Evolutionary conservation across 2,797 vertebrate species (phyloP).

Genomic region (Pygocentrus nattereri): DNA sequence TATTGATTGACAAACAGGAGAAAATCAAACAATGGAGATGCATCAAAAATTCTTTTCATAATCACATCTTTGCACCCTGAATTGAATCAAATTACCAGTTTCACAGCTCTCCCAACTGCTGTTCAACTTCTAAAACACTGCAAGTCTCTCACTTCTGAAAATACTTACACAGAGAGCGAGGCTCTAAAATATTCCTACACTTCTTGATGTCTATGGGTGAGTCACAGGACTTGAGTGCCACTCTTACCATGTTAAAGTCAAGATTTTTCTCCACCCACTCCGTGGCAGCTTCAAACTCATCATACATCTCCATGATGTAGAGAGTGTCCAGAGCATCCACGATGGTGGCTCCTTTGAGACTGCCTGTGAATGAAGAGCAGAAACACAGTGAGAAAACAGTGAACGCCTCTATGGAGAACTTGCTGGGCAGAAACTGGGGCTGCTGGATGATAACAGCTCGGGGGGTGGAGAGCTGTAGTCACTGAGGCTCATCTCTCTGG

Average conservation of each 20-base stretch:
- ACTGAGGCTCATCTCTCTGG: not conserved
- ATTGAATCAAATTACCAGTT: no score
- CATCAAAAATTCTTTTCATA: no score
- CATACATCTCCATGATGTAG: conserved; percentile 96
- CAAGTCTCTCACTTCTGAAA: no score
- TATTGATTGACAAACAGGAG: no score
- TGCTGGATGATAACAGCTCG: not conserved
- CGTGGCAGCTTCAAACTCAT: conserved; percentile 92
- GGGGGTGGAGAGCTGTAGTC: not conserved
- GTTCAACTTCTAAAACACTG: no score
- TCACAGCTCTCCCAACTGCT: no score
- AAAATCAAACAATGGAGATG: no score
- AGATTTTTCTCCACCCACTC: conserved; percentile 96
- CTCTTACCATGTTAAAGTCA: conserved; percentile 94
- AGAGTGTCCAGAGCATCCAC: conserved; percentile 96
- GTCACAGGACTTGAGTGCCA: not conserved
- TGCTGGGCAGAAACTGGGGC: not conserved
- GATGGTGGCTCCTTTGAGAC: conserved; percentile 96
- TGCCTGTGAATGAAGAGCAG: conserved; percentile 81
- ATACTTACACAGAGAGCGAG: no score
- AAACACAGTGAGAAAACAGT: not conserved
- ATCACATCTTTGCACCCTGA: no score
- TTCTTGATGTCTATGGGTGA: not conserved
- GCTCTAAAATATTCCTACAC: not conserved
- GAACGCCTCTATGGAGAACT: not conserved